Evolutionary conservation across 2,113 vertebrate species (phyloP).

Genomic region (Nannobrachium achirus): DNA sequence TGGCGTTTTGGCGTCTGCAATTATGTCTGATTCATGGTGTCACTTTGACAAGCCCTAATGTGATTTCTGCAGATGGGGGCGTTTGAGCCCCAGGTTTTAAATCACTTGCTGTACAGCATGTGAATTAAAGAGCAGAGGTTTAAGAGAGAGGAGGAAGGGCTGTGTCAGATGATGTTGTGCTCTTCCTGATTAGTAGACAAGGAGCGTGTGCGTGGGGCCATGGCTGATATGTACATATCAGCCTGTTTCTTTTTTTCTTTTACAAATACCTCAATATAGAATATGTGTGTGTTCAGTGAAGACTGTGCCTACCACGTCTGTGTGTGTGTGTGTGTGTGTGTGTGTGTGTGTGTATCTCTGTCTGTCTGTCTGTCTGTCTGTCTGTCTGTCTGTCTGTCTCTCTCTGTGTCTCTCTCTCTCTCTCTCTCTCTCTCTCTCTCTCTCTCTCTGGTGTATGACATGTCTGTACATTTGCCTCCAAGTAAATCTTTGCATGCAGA

Average conservation of each 20-base stretch:
- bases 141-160: neutral
- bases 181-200: no score
- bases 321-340: neutral
- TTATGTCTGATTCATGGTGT: conserved; percentile 48
- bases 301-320: neutral
- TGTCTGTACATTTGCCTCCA: neutral
- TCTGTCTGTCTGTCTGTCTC: neutral
- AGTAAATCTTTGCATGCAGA: neutral
- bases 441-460: neutral
- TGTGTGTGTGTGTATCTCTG: neutral
- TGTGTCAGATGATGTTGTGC: neutral
- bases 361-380: neutral
- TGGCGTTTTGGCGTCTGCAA: conserved; percentile 32
- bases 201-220: no score
- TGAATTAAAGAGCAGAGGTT: conserved; percentile 1
- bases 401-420: neutral
- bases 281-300: no score
- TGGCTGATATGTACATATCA: no score
- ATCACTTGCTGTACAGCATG: conserved; percentile 13
- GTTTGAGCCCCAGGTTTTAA: conserved; percentile 3
- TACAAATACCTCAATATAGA: no score
- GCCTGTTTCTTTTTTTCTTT: no score
- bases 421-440: neutral
- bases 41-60: conserved; percentile 8
- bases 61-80: conserved; percentile 11